Base-by-base conservation (phyloP, 2,888 invertebrate species). In the Carterocephalus palaemon region DNA sequence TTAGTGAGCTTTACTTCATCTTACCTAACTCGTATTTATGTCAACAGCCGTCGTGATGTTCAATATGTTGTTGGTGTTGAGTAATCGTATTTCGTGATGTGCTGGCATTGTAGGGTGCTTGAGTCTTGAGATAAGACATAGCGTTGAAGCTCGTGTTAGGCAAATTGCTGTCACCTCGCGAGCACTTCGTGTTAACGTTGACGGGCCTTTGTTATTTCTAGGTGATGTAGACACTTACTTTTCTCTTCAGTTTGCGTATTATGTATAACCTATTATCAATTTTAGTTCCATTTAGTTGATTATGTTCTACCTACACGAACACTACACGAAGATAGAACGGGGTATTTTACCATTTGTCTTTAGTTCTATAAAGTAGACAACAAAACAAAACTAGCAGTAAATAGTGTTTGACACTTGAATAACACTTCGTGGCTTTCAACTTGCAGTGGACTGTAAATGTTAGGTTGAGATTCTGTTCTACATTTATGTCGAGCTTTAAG, bases 381-480 rank as follows among this genome's bases (percentile, higher is more conserved):
- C 4, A 10, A 9, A 10, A 15, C 10, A 22, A 32, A 29, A 29
- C 8, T 41, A n/a, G 22, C 16, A 32, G 32, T 28, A 42, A 39
- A 46, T 29, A 28, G 20, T 28, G 39, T 31, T 51, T 65, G 62
- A 58, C 59, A 55, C 57, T 58, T 57, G 56, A 57, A 57, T 59
- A 59, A 56, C 52, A 55, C 65, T 69, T 59, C 57, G 57, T 57
- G 64, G 70, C 54, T 63, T 69, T 62, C 59, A 64, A 66, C 60
- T 50, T 59, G 60, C 55, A 41, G 53, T 48, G 52, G 58, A 56
- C 61, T 56, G 57, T 56, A 60, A 60, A 59, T 57, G 56, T 29
- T 60, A 62, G 58, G 63, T 65, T 62, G 63, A 51, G 61, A 64
- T 56, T 58, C 54, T 55, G 47, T 56, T 63, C 60, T 55, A 60